Evolutionary conservation across 2,797 vertebrate species (phyloP).

Genomic region (Coregonus ussuriensis): DNA sequence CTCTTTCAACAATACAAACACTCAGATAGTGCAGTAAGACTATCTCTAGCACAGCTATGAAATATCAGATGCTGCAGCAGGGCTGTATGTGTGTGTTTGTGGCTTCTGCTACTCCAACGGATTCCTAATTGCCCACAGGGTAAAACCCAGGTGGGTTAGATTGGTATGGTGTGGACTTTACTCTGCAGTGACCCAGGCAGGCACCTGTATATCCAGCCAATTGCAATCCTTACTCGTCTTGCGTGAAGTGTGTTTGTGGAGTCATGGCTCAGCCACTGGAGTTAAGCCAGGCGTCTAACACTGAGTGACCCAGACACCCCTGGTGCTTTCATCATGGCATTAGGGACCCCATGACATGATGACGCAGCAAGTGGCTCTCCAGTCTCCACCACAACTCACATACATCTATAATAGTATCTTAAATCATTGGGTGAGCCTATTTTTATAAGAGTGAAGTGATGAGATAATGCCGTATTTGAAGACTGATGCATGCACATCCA

Average conservation of each 20-base stretch:
- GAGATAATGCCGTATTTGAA: conserved; percentile 45
- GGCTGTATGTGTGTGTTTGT: background rate
- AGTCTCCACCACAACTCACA: background rate
- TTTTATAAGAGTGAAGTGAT: conserved; percentile 27
- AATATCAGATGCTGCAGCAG: conserved; percentile 11
- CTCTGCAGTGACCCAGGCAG: conserved; percentile 16
- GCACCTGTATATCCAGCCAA: conserved; percentile 31
- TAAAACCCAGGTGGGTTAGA: conserved; percentile 16
- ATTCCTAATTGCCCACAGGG: conserved; percentile 33
- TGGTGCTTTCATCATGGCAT: background rate
- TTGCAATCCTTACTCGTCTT: conserved; percentile 28
- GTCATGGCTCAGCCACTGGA: too few species aligned
- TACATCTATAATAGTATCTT: background rate
- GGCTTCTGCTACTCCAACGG: conserved; percentile 13
- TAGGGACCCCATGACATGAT: conserved; percentile 3
- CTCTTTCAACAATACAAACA: conserved; percentile 41
- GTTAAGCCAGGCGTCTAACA: too few species aligned
- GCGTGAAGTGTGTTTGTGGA: background rate
- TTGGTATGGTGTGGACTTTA: conserved; percentile 18
- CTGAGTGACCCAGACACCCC: too few species aligned
- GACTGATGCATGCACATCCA: conserved; percentile 30
- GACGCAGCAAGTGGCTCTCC: background rate
- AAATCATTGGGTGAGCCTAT: conserved; percentile 56
- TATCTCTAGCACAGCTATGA: conserved; percentile 21
- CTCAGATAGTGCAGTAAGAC: conserved; percentile 32